Base-by-base conservation (phyloP, 2,113 vertebrate species). In the Anarhynchus alexandrinus region DNA sequence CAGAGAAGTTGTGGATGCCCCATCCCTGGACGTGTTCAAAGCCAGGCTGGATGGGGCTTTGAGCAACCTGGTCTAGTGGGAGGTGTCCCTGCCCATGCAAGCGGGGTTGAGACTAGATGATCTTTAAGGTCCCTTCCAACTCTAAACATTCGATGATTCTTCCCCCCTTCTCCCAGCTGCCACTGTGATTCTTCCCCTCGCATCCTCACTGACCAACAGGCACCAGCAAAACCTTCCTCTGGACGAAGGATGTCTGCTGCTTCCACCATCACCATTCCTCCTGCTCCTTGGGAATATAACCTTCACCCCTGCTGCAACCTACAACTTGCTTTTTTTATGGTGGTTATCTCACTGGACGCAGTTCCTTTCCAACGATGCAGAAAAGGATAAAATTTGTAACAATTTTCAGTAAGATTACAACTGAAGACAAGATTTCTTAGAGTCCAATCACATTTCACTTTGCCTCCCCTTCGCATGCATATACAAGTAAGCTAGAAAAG, bases 161-260 rank as follows among this genome's bases (percentile, higher is more conserved):
- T 55, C 32, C 26, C 13, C 13, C 43, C 29, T 77, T 40, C 38
- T 66, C 61, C 59, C 69, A 95, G 47, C 42, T 86, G 76, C 20
- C 70, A 30, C 12, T 14, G 18, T 6, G 29, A 49, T 57, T 19
- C 49, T 77, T 54, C 15, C 34, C 51, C 32, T 42, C 3, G 0
- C 71, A 54, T 9, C 6, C 73, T 55, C 9, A 2, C 29, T 73
- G 72, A 73, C 14, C 77, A 74, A 72, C 12, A 77, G 15, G 42
- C 54, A 55, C 8, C 58, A 70, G 34, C 5, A 85, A 82, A 88
- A 6, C 22, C 13, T 11, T 90, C 40, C 51, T 62, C 66, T 47
- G 51, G 20, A 38, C 54, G 59, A 11, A 58, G 12, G 3, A 0
- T 9, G 25, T 30, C 38, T 36, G 8, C 1, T 7, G 19, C 62